Evolutionary conservation across 2,888 invertebrate species (phyloP), one percentile per base, ranked within the genome.

Genomic region (Heliconius aoede): DNA sequence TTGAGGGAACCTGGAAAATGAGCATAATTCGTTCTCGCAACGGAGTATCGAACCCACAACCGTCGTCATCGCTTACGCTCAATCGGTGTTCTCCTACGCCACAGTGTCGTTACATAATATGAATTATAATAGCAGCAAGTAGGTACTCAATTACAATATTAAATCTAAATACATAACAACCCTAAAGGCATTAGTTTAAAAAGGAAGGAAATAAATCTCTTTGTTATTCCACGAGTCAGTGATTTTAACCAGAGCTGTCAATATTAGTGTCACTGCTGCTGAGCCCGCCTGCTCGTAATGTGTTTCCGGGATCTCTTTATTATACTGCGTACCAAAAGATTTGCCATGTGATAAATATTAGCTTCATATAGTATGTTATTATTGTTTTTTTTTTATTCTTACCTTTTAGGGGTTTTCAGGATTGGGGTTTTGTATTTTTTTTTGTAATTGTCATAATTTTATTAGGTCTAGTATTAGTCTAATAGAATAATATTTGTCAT

Each of bases 221-320:
- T 51, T 55, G 69, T 69, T 69, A 69, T 55, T 69, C 69, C 15
- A n/a, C 15, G 69, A 69, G 15, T 32, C 55, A 55, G 69, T 69
- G 30, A n/a, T 51, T 51, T 51, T 9, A 51, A 68, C 51, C 30
- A 28, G 28, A 68, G 68, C 30, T 68, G 51, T 68, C 68, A 68
- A 51, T 51, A 51, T 68, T 69, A 30, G 55, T 69, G 30, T 55
- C 15, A 69, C 30, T 15, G 30, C 26, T 26, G 4, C 30, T 69
- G 51, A 30, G 30, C 68, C 51, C 13, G 30, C n/a, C 68, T n/a
- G 55, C 51, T 51, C 30, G 32, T 69, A 51, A 69, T 55, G 55
- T 24, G n/a, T 69, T n/a, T 69, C 51, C 55, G 21, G 28, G 51
- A 28, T 68, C 68, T 68, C n/a, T 68, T 46, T 28, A 68, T 68